Conservation (phyloP, 2,113 vertebrate species). For the Paralichthys olivaceus region DNA sequence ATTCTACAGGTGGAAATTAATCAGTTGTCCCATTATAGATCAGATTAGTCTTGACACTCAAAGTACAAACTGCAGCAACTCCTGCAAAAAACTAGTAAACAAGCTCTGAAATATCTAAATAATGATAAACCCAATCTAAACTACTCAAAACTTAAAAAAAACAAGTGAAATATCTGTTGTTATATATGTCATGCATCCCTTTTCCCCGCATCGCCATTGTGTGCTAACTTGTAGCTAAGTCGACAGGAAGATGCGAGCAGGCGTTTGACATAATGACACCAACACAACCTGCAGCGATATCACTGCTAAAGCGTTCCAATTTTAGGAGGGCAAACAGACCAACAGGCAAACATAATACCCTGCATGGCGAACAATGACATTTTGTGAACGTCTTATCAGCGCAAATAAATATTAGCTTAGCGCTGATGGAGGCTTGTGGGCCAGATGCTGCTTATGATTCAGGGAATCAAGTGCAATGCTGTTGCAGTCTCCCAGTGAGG, state of each 20-base stretch:
- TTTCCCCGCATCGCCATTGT: neutral
- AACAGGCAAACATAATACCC: slow-evolving; percentile 26
- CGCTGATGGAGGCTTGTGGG: slow-evolving; percentile 53
- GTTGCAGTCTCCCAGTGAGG: slow-evolving; percentile 46
- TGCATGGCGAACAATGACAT: slow-evolving; percentile 53
- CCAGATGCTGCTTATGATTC: slow-evolving; percentile 61
- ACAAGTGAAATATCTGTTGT: too few species aligned
- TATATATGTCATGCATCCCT: neutral
- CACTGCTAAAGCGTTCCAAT: slow-evolving; percentile 45
- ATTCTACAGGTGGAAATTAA: neutral
- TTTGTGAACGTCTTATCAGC: slow-evolving; percentile 64
- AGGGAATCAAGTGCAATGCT: slow-evolving; percentile 54
- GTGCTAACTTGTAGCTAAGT: slow-evolving; percentile 5
- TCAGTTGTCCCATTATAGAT: too few species aligned
- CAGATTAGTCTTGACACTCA: too few species aligned
- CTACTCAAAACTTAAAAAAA: too few species aligned
- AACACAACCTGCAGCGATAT: slow-evolving; percentile 31
- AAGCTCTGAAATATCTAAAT: too few species aligned
- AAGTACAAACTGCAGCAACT: too few species aligned
- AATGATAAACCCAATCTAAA: too few species aligned
- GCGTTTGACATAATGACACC: slow-evolving; percentile 46
- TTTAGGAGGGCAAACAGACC: slow-evolving; percentile 56
- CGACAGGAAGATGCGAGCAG: slow-evolving; percentile 18
- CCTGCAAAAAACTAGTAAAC: too few species aligned
- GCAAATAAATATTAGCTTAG: slow-evolving; percentile 69